Evolutionary conservation across 1,140 invertebrate genomes (phyloP), one percentile per base, ranked within the genome.

Genomic region (Saccostrea echinata): DNA sequence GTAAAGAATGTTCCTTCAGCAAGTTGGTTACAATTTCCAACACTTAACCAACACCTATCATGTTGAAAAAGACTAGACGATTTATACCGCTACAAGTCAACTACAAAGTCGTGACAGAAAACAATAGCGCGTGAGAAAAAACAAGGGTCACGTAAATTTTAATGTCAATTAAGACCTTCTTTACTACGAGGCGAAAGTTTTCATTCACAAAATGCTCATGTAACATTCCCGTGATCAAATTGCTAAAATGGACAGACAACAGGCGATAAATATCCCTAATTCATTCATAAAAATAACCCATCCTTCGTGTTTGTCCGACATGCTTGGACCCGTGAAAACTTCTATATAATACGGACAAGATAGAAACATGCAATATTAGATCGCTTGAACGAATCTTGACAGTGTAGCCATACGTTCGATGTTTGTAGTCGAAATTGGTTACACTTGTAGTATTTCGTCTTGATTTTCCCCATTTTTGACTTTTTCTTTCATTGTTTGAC

Each of bases 291-390:
- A 76, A 76, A 76, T 24, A 30, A 27, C 24, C 27, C 68, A 9
- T 76, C 68, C 68, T 76, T 76, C 68, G 68, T 76, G 68, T 76
- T 76, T 76, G 68, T 76, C 68, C 27, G 68, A 76, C 68, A 76
- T 30, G 68, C 30, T 76, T 76, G 68, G 68, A 76, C 68, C 68
- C 68, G 68, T 30, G 68, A 76, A 76, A 76, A 33, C 11, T 27
- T 33, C 68, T 33, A 76, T 33, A 76, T 11, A 11, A 18, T 27
- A 33, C 68, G 68, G 68, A 76, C 68, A 76, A 76, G 68, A 76
- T 33, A 76, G 27, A 35, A 76, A 30, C 68, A 76, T 76, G 68
- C 68, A 76, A 76, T 27, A 13, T 30, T 35, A 76, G 1, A 27
- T 61, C 16, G 68, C 30, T 76, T 76, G 68, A 76, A 76, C 68